Evolutionary conservation across 2,113 vertebrate genomes (phyloP).

Genomic region (Corythornis vintsioides): DNA sequence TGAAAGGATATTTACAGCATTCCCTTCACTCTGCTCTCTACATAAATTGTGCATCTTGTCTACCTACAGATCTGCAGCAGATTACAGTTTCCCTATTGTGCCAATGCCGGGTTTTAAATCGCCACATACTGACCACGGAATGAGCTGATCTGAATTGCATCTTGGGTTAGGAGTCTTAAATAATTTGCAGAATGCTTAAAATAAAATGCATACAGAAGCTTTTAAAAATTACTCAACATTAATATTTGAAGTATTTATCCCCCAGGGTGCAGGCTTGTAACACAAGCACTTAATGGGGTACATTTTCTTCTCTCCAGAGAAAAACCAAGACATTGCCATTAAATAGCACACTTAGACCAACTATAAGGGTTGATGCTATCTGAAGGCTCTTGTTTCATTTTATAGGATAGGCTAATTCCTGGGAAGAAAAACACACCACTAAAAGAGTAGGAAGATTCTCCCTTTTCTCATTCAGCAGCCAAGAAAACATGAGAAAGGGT

Average conservation of each 20-base stretch:
- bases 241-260: conserved; percentile 60
- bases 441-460: background rate
- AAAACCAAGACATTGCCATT: conserved; percentile 43
- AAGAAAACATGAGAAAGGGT: background rate
- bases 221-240: conserved; percentile 54
- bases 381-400: conserved; percentile 41
- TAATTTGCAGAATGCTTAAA: conserved; percentile 41
- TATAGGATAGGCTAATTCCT: conserved; percentile 9
- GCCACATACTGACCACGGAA: background rate
- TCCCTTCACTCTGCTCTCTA: background rate
- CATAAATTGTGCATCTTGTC: conserved; percentile 10
- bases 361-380: conserved; percentile 24
- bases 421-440: background rate
- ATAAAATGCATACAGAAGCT: conserved; percentile 36
- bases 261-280: conserved; percentile 22
- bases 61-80: background rate
- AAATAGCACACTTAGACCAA: conserved; percentile 17
- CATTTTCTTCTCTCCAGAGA: conserved; percentile 45
- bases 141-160: background rate
- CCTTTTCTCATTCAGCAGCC: background rate
- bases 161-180: conserved; percentile 4
- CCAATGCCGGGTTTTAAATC: background rate
- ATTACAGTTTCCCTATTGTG: background rate
- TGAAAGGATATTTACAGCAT: background rate
- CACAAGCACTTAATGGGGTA: conserved; percentile 53